Conservation (phyloP, 2,888 invertebrate genomes). For the Thera britannica region DNA sequence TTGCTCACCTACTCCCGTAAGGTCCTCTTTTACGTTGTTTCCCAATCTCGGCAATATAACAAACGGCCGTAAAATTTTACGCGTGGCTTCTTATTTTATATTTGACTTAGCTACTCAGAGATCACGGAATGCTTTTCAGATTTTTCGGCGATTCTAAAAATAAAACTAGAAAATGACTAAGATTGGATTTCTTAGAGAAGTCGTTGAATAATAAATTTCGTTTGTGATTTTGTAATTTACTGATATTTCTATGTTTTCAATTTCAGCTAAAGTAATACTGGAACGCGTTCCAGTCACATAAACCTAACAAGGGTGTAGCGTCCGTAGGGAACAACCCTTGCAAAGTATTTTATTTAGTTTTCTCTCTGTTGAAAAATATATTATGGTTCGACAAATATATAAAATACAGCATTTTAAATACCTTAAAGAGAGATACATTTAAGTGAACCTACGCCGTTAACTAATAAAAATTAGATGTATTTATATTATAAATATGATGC, state of each 20-base stretch:
- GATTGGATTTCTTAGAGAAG: constrained; percentile 18
- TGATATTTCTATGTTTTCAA: constrained; percentile 49
- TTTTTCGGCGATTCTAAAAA: constrained; percentile 28
- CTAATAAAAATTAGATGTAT: no score
- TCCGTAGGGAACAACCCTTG: constrained; percentile 62
- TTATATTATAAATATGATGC: no score
- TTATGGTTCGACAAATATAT: constrained; percentile 36
- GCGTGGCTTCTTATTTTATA: constrained; percentile 37
- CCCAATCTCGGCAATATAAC: constrained; percentile 37
- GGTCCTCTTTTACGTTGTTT: constrained; percentile 35
- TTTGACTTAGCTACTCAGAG: constrained; percentile 31
- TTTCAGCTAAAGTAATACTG: constrained; percentile 48
- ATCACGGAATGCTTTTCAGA: constrained; percentile 31
- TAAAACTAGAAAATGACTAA: constrained; percentile 15
- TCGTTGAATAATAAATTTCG: constrained; percentile 20
- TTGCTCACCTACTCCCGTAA: constrained; percentile 41
- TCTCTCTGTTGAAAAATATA: constrained; percentile 44
- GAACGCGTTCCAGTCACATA: constrained; percentile 55
- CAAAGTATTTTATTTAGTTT: constrained; percentile 68
- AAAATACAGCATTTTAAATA: constrained; percentile 28
- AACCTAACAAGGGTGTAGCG: constrained; percentile 54
- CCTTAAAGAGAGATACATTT: not conserved
- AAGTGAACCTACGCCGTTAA: no score
- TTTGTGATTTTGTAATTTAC: constrained; percentile 38
- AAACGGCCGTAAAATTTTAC: constrained; percentile 40